A percentile compares a stretch with the other conserved stretches of the same genome.
Conservation (phyloP, 2,888 invertebrate genomes). For the Melieria crassipennis region DNA sequence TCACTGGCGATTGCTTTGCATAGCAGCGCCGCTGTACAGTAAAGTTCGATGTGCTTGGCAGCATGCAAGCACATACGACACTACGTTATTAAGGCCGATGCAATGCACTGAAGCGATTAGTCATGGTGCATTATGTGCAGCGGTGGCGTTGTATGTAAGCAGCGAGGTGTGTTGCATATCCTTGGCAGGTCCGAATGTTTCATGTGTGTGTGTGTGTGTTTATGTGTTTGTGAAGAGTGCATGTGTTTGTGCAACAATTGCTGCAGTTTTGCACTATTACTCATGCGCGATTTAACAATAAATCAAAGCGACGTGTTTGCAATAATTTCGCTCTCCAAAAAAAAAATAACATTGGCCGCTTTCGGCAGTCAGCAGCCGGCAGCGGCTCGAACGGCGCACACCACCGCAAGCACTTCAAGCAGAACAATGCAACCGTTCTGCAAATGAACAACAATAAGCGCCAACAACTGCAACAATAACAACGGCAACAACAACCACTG, state of each 20-base stretch:
- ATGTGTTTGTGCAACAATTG: conserved; percentile 3
- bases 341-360: conserved; percentile 9
- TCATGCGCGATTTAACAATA: conserved; percentile 64
- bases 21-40: not conserved
- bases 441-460: conserved; percentile 3
- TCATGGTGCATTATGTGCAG: not conserved
- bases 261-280: conserved; percentile 57
- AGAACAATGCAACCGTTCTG: conserved; percentile 2
- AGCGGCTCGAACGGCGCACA: not conserved
- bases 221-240: not conserved
- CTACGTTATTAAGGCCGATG: not conserved
- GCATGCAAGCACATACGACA: not conserved
- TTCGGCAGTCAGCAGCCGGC: not conserved
- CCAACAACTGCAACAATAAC: not conserved
- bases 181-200: conserved; percentile 24
- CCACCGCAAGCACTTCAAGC: not conserved
- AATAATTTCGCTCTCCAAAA: conserved; percentile 60
- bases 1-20: not conserved
- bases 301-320: conserved; percentile 64
- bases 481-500: not conserved
- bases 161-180: conserved; percentile 3
- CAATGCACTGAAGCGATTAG: not conserved
- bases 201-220: not conserved
- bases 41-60: not conserved
- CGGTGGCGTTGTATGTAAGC: not conserved